phyloP scores from a whole-genome alignment of 2,113 vertebrate species.

The Anser cygnoides region DNA sequence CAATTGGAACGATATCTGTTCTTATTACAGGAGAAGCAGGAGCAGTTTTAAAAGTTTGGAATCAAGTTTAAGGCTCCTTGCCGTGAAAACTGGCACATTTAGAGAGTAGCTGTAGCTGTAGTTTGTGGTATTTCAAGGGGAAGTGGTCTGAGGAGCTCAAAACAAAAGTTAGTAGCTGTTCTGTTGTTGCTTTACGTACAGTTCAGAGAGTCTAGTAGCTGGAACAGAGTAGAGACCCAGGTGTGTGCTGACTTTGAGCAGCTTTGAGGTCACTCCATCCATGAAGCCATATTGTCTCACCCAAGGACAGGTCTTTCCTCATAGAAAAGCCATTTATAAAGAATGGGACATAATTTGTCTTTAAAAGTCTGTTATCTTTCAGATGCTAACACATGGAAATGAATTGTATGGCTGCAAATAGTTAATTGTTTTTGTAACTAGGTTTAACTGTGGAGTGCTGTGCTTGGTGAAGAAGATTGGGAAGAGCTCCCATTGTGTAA shows the following conservation, averaged over 20 bases:
- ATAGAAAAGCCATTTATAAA: not conserved
- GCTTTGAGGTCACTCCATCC: not conserved
- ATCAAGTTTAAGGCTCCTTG: not conserved
- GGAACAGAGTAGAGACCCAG: not conserved
- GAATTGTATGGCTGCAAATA: not conserved
- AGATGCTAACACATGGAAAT: not conserved
- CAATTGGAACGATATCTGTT: not conserved
- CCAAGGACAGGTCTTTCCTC: not conserved
- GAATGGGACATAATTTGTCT: not conserved
- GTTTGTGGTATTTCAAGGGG: not conserved
- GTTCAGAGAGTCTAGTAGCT: not conserved
- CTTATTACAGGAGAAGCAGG: not conserved
- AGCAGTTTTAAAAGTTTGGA: not conserved
- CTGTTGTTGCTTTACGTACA: not conserved
- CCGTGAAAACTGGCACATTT: not conserved
- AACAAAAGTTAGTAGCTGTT: not conserved
- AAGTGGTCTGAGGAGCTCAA: not conserved
- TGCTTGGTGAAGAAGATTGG: not conserved
- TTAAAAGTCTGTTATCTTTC: not conserved
- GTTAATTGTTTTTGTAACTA: constrained; percentile 21
- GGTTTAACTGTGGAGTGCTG: not conserved
- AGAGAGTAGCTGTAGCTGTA: not conserved
- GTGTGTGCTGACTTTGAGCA: not conserved
- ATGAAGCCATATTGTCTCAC: fast-evolving
- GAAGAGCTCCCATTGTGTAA: constrained; percentile 44